Percentiles rank a stretch among this genome's conserved stretches.
Conservation (phyloP, 2,113 vertebrate genomes). For the Hippopotamus amphibius region DNA sequence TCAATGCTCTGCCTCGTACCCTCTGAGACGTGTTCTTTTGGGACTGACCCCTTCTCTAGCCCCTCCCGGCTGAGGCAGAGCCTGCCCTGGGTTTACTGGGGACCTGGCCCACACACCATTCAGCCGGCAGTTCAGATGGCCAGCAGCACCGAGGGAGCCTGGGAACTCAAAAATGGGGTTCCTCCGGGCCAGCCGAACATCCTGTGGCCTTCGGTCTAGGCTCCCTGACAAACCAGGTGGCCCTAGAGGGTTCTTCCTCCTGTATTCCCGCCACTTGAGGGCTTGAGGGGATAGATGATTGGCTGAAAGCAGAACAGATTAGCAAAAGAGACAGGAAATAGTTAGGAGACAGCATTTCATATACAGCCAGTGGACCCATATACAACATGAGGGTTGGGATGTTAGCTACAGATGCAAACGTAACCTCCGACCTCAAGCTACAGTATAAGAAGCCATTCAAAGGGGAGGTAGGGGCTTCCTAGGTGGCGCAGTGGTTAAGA, state of each 20-base stretch:
- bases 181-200: slow-evolving; percentile 87
- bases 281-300: slow-evolving; percentile 98
- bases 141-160: slow-evolving; percentile 81
- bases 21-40: not conserved
- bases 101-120: slow-evolving; percentile 88
- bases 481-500: too few species aligned
- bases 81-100: not conserved
- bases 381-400: not conserved
- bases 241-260: slow-evolving; percentile 95
- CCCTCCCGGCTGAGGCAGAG: not conserved
- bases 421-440: not conserved
- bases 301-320: slow-evolving; percentile 84
- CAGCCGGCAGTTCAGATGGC: slow-evolving; percentile 87
- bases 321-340: slow-evolving; percentile 72
- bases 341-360: slow-evolving; percentile 62
- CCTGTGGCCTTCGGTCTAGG: slow-evolving; percentile 88
- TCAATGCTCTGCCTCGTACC: not conserved
- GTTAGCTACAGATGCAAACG: not conserved
- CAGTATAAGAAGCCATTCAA: not conserved
- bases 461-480: not conserved
- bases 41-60: not conserved
- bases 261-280: slow-evolving; percentile 98
- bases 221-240: slow-evolving; percentile 88
- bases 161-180: slow-evolving; percentile 95
- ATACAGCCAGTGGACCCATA: not conserved